These are phyloP conservation scores for Acyrthosiphon pisum DNA, from an alignment of 1,140 invertebrate species.

Conservation along the genomic window DNA sequence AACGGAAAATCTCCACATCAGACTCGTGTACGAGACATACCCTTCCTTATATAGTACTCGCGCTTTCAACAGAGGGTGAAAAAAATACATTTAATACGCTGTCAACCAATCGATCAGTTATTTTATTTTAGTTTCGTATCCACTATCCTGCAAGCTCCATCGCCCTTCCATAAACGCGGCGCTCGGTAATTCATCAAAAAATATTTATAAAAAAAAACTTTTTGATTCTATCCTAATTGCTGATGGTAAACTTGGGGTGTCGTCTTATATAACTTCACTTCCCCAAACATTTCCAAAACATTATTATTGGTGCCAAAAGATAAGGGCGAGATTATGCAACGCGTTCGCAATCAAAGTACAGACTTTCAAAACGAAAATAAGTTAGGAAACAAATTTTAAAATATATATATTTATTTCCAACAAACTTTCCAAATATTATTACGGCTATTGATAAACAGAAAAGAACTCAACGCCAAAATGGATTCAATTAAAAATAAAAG, in stretches of 20 bases:
- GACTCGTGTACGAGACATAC: conserved; percentile 14
- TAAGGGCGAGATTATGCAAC: background rate
- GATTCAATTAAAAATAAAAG: background rate
- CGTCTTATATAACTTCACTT: background rate
- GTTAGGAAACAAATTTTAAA: background rate
- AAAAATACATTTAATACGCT: conserved; percentile 51
- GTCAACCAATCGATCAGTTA: conserved; percentile 56
- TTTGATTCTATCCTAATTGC: conserved; percentile 26
- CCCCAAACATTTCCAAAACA: background rate
- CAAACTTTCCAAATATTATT: background rate
- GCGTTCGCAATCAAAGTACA: background rate
- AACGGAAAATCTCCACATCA: conserved; percentile 23
- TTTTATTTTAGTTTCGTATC: conserved; percentile 27
- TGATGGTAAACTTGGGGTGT: background rate
- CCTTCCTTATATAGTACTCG: background rate
- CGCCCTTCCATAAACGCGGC: background rate
- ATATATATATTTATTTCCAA: background rate
- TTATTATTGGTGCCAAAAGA: conserved; percentile 16
- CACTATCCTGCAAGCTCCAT: background rate
- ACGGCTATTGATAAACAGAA: background rate
- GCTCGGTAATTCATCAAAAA: conserved; percentile 25
- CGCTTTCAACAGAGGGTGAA: background rate
- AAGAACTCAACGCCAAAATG: background rate
- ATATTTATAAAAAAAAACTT: conserved; percentile 37
- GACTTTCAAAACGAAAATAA: background rate